Evolutionary conservation across 2,888 invertebrate genomes (phyloP), one percentile per base, ranked within the genome.

Genomic region (Auanema sp.): DNA sequence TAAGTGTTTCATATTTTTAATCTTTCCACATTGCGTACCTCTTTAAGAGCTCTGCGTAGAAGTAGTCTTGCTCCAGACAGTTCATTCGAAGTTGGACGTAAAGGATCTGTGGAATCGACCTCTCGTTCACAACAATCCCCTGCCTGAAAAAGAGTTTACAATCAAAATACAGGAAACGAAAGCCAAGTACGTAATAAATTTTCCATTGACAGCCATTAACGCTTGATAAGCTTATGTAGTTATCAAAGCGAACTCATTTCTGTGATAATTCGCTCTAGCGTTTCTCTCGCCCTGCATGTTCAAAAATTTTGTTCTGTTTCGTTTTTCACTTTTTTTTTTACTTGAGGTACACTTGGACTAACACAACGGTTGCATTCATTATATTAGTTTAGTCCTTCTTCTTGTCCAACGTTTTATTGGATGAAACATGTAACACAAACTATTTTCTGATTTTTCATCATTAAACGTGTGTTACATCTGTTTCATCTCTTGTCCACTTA

Each of bases 11-110:
- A 52, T 21, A 10, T 10, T 18, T 14, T 14, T 0, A 5, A 2
- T n/a, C 12, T 25, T 23, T 52, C 23, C n/a, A 25, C 6, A 24
- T 21, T 58, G 24, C 2, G 12, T 50, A 58, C 63, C 41, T 74
- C 74, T 57, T 68, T 74, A 21, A 55, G 63, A 2, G 71, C 74
- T 49, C 69, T 71, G 57, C 71, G 49, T 11, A 72, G 55, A 23
- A 74, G 65, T 21, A 74, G 59, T 18, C 71, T 60, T 14, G 74
- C 74, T 43, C 74, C 74, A 63, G 68, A 68, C 11, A 74, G 57
- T 63, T 74, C 74, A 51, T 71, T 71, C 11, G 69, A 65, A 14
- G 71, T 66, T 40, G 74, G 69, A 16, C 71, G 64, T 6, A 74
- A 58, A 6, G 74, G 69, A 53, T 74, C 74, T 23, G 65, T 58